Conservation (phyloP, 1,140 invertebrate genomes). For the Physella acuta region DNA sequence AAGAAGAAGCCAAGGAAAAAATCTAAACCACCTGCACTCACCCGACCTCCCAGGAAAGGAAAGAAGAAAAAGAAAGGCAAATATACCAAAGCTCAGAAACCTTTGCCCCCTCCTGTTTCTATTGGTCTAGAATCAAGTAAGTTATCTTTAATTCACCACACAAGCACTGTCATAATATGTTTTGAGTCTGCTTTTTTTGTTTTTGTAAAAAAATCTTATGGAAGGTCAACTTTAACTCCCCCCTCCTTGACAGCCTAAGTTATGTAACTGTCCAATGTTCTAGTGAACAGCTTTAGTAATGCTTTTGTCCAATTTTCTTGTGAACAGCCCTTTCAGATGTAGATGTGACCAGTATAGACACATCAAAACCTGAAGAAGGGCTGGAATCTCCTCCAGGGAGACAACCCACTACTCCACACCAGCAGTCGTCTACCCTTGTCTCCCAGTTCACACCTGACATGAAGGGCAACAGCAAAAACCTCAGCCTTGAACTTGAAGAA, state of each 20-base stretch:
- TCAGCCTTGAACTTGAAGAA: slow-evolving; percentile 31
- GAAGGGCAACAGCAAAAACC: slow-evolving; percentile 6
- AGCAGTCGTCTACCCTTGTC: background rate
- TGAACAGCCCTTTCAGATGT: slow-evolving; percentile 15
- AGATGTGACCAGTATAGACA: slow-evolving; percentile 16
- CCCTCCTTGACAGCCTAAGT: too few relatives aligned
- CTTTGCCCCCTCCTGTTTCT: slow-evolving; percentile 31
- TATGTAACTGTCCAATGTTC: too few relatives aligned
- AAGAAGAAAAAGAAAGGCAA: slow-evolving; percentile 71
- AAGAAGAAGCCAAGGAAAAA: slow-evolving; percentile 81
- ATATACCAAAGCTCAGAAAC: slow-evolving; percentile 41
- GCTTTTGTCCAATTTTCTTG: too few relatives aligned
- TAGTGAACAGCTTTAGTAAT: too few relatives aligned
- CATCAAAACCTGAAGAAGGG: slow-evolving; percentile 5
- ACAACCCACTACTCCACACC: background rate
- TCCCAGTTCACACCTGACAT: background rate
- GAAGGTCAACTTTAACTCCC: too few relatives aligned
- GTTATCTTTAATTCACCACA: background rate
- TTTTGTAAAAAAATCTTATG: too few relatives aligned
- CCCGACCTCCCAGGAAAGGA: slow-evolving; percentile 68
- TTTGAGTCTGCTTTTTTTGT: too few relatives aligned
- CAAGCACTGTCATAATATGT: too few relatives aligned
- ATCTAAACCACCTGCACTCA: slow-evolving; percentile 71
- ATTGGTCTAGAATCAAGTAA: slow-evolving; percentile 26
- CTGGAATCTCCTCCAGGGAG: too few relatives aligned